Evolutionary conservation across 2,888 invertebrate species (phyloP), one percentile per base, ranked within the genome.

Genomic region (Gryllus longicercus): DNA sequence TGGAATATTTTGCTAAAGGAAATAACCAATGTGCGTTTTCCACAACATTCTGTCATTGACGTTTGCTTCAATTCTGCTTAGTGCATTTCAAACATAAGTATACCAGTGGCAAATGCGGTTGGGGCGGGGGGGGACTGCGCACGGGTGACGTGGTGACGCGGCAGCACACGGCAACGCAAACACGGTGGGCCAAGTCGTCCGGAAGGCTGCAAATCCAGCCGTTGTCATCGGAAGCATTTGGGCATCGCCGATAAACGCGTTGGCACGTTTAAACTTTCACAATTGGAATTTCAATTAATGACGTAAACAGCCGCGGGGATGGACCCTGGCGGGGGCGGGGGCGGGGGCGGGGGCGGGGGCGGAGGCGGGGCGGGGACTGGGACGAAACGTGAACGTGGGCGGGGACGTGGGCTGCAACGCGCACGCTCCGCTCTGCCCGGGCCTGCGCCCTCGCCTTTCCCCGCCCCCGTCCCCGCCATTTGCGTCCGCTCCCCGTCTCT

Each of bases 241-340:
- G 18, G 5, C 0, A 2, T 4, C 16, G 63, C 4, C 4, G 63
- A 63, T 63, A 63, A 63, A 18, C 63, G 63, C 63, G 63, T 63
- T 63, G 63, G 63, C 63, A 63, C 63, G 63, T 63, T 63, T 18
- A 16, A 63, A 63, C 63, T 63, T 63, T 63, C 63, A 63, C 63
- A 63, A 63, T 63, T 63, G 63, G 63, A 63, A 63, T 63, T 63
- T 63, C 63, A 63, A 63, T 63, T 63, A 63, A 63, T 63, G 63
- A 16, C 63, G 63, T 63, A 63, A 63, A 63, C 63, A 63, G 5
- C 2, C 16, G 14, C 18, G 63, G 63, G 63, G 18, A 18, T 14
- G 63, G 18, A 63, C 2, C 63, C 14, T 63, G 63, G 63, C 16
- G 63, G 63, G 14, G 14, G 63, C 16, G 63, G 63, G 5, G 63